phyloP scores from a whole-genome alignment of 2,797 vertebrate species.

The Protosalanx chinensis region DNA sequence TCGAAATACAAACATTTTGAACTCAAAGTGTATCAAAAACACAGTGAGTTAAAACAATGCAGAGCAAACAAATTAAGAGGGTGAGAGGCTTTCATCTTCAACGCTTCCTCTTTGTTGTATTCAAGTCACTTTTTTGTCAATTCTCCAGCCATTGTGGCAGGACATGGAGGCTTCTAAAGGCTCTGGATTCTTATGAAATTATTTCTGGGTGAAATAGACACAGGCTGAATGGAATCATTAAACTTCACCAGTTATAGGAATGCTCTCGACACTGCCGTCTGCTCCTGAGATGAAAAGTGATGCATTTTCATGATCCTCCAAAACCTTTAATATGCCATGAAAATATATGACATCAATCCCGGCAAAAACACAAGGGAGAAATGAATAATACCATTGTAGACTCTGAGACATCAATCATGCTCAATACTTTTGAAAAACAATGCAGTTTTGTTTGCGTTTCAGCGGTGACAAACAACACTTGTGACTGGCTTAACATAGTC shows the following conservation, averaged over 20 bases:
- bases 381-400: constrained; percentile 96
- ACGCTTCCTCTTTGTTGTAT: constrained; percentile 69
- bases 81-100: constrained; percentile 71
- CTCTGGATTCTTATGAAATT: constrained; percentile 86
- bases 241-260: constrained; percentile 80
- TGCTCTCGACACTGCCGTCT: constrained; percentile 70
- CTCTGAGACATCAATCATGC: constrained; percentile 90
- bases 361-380: constrained; percentile 89
- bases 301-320: constrained; percentile 80
- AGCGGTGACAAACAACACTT: constrained; percentile 98
- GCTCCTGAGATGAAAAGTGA: constrained; percentile 82
- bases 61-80: constrained; percentile 64
- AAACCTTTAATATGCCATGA: constrained; percentile 94
- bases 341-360: constrained; percentile 98
- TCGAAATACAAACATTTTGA: constrained; percentile 55
- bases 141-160: constrained; percentile 72
- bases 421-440: constrained; percentile 90
- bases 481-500: constrained; percentile 97
- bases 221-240: constrained; percentile 84
- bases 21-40: constrained; percentile 60
- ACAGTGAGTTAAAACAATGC: constrained; percentile 52
- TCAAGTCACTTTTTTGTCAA: constrained; percentile 71
- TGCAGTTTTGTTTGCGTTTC: constrained; percentile 98
- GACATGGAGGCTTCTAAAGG: constrained; percentile 71
- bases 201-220: constrained; percentile 84